Percentiles rank a stretch among this genome's conserved stretches.
Evolutionary conservation across 2,797 vertebrate species (phyloP).

Genomic region (Sebastolobus alascanus): DNA sequence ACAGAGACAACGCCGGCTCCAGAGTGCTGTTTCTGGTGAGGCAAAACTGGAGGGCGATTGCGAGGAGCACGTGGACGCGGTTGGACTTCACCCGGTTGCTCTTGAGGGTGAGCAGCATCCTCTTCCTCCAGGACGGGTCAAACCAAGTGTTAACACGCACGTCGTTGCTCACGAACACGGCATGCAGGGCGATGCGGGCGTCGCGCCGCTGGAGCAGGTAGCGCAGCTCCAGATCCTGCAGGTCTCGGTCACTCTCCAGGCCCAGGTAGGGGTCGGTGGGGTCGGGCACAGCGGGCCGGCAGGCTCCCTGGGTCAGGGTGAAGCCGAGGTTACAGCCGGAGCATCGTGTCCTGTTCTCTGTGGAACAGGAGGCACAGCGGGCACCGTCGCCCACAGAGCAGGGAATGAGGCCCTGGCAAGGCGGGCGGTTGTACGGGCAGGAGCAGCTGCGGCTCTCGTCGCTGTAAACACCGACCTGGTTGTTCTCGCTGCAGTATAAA

Average conservation of each 20-base stretch:
- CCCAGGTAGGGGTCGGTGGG: constrained; percentile 95
- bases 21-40: constrained; percentile 95
- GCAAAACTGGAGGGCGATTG: constrained; percentile 93
- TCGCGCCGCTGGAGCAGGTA: constrained; percentile 91
- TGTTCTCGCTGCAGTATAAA: constrained; percentile 95
- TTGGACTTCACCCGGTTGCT: constrained; percentile 97
- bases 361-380: constrained; percentile 89
- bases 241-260: constrained; percentile 92
- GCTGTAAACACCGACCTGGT: constrained; percentile 91
- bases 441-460: constrained; percentile 91
- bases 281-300: constrained; percentile 93
- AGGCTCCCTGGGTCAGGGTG: constrained; percentile 91
- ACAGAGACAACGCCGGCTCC: constrained; percentile 93
- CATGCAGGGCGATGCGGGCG: constrained; percentile 89
- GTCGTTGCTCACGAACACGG: constrained; percentile 96
- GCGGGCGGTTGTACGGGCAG: constrained; percentile 90
- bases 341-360: constrained; percentile 94
- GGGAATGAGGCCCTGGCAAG: constrained; percentile 89
- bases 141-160: constrained; percentile 97
- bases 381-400: constrained; percentile 89
- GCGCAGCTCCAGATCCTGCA: constrained; percentile 93
- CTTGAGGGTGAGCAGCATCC: constrained; percentile 97
- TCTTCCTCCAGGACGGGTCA: constrained; percentile 95
- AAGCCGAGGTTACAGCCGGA: constrained; percentile 92
- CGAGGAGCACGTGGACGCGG: constrained; percentile 95